phyloP scores from a whole-genome alignment of 2,888 invertebrate genomes.

The Cantharis rustica region DNA sequence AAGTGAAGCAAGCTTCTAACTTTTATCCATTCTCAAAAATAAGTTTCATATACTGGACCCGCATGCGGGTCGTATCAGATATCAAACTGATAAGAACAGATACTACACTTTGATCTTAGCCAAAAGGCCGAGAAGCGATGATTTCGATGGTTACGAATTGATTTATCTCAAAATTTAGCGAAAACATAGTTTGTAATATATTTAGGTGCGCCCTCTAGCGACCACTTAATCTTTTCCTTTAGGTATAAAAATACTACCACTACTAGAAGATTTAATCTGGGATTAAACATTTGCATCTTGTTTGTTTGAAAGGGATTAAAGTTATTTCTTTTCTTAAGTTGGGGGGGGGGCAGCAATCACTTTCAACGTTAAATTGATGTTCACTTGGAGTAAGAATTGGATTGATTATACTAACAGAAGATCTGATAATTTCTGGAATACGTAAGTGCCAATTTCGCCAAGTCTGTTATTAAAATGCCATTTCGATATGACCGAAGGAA shows the following conservation, averaged over 20 bases:
- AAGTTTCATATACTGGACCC: background rate
- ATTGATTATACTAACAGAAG: too few relatives aligned
- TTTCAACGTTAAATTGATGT: too few relatives aligned
- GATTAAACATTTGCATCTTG: too few relatives aligned
- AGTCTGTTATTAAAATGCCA: too few relatives aligned
- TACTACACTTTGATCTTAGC: background rate
- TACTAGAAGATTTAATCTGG: too few relatives aligned
- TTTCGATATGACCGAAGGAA: background rate
- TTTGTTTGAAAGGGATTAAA: too few relatives aligned
- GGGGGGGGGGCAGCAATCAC: too few relatives aligned
- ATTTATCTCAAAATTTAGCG: background rate
- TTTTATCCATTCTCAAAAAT: background rate
- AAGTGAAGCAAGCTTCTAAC: conserved; percentile 67
- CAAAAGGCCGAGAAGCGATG: background rate
- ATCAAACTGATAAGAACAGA: background rate
- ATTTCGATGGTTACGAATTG: fast-evolving
- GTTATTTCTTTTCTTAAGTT: too few relatives aligned
- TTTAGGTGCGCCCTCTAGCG: background rate
- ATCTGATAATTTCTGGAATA: too few relatives aligned
- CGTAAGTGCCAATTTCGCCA: background rate
- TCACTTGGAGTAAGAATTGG: too few relatives aligned
- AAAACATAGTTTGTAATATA: background rate
- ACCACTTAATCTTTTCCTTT: too few relatives aligned
- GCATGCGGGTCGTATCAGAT: background rate
- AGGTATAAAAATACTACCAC: too few relatives aligned